Percentiles rank a stretch among this genome's conserved stretches.
These are phyloP conservation scores for Oryctolagus cuniculus DNA, from an alignment of 2,113 vertebrate genomes.

Conservation along the genomic window DNA sequence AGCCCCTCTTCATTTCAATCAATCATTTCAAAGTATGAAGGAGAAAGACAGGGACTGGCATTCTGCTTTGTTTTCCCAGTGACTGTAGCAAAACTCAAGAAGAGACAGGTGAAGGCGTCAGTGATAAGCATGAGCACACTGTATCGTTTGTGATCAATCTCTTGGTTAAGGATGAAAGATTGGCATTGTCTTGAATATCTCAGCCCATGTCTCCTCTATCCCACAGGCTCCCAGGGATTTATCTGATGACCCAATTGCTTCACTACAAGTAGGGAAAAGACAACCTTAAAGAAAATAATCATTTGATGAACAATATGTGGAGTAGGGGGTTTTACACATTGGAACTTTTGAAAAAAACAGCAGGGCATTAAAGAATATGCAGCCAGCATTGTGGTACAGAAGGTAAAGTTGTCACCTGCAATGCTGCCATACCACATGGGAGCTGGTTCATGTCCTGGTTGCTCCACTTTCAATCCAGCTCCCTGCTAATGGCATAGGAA, in stretches of 20 bases:
- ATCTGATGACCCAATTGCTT: accelerated
- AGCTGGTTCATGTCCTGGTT: no score
- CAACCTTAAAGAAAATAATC: not conserved
- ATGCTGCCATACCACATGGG: no score
- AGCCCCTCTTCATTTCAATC: constrained; percentile 53
- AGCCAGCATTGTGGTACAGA: no score
- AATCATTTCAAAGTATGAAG: constrained; percentile 30
- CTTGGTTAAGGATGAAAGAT: constrained; percentile 39
- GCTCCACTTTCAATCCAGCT: no score
- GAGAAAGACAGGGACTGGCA: constrained; percentile 14
- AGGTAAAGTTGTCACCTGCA: no score
- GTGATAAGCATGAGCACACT: not conserved
- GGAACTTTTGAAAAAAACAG: constrained; percentile 42
- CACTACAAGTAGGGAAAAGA: not conserved
- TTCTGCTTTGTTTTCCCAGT: constrained; percentile 6
- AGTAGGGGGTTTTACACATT: not conserved
- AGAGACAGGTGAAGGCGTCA: not conserved
- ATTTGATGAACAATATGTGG: not conserved
- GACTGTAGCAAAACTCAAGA: constrained; percentile 52
- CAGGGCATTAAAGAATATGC: constrained; percentile 9
- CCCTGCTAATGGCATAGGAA: no score
- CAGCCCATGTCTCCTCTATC: not conserved
- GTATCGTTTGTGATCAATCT: constrained; percentile 56
- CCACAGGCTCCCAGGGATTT: not conserved
- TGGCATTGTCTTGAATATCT: not conserved